These are phyloP conservation scores for Danio kyathit DNA, from an alignment of 2,797 vertebrate genomes.

Conservation along the genomic window DNA sequence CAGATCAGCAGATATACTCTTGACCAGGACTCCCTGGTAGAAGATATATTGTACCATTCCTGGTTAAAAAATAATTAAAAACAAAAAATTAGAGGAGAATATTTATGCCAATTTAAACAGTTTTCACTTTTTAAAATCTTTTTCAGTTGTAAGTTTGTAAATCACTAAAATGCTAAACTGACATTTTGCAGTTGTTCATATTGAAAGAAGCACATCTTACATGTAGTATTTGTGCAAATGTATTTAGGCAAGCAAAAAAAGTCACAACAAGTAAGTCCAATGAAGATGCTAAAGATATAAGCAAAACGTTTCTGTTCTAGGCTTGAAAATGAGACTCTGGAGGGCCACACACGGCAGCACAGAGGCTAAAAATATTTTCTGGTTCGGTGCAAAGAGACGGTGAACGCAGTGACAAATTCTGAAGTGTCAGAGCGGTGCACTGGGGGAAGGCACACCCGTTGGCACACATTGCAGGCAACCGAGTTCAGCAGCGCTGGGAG, in stretches of 20 bases:
- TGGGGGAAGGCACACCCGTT: constrained; percentile 34
- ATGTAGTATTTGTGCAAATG: constrained; percentile 2
- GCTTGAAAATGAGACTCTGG: constrained; percentile 11
- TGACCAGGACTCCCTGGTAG: too few species aligned
- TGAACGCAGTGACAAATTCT: constrained; percentile 44
- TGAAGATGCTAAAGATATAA: neutral
- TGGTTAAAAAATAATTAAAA: too few species aligned
- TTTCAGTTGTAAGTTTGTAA: neutral
- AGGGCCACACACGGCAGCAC: neutral
- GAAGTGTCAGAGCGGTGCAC: constrained; percentile 49
- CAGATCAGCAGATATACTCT: too few species aligned
- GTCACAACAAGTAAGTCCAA: neutral
- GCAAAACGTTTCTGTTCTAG: neutral
- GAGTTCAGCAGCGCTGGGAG: constrained; percentile 22
- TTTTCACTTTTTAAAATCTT: too few species aligned
- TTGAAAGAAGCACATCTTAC: neutral
- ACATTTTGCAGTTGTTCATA: neutral
- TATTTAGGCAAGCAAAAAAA: constrained; percentile 17
- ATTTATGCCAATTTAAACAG: neutral
- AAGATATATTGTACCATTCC: too few species aligned
- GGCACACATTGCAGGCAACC: constrained; percentile 14
- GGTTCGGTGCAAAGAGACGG: constrained; percentile 31
- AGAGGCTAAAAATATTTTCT: constrained; percentile 28
- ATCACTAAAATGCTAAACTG: neutral
- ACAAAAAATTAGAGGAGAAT: too few species aligned